phyloP scores from a whole-genome alignment of 1,140 invertebrate species.

The Dendrolimus kikuchii region DNA sequence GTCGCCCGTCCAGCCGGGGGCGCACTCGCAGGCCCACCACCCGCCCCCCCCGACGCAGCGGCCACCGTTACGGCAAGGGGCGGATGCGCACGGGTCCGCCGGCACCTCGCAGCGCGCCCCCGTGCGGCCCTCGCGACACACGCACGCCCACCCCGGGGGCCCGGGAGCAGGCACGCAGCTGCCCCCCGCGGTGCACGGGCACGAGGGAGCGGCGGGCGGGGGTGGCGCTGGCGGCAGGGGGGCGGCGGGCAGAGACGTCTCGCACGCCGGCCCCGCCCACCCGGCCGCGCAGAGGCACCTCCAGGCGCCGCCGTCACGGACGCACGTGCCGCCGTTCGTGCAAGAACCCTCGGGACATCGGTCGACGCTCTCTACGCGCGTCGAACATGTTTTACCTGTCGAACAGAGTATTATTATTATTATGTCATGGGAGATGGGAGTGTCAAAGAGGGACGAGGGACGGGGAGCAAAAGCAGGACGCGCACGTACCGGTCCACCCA shows the following conservation, averaged over 20 bases:
- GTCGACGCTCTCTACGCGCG: slow-evolving; percentile 73
- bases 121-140: slow-evolving; percentile 29
- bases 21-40: slow-evolving; percentile 85
- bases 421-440: not conserved
- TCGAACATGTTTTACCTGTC: slow-evolving; percentile 43
- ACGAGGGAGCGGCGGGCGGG: slow-evolving; percentile 78
- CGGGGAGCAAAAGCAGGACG: not conserved
- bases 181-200: slow-evolving; percentile 26
- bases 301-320: slow-evolving; percentile 76
- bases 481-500: slow-evolving; percentile 77
- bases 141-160: slow-evolving; percentile 33
- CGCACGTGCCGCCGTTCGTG: slow-evolving; percentile 91
- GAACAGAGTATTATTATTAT: slow-evolving; percentile 1
- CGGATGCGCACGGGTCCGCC: slow-evolving; percentile 33
- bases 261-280: slow-evolving; percentile 27
- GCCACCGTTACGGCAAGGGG: slow-evolving; percentile 82
- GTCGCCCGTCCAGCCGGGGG: slow-evolving; percentile 83
- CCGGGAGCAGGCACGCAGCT: slow-evolving; percentile 15
- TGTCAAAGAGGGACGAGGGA: not conserved
- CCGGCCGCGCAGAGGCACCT: slow-evolving; percentile 73
- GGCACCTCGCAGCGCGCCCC: slow-evolving; percentile 39
- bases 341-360: slow-evolving; percentile 89
- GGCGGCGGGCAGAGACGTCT: slow-evolving; percentile 5
- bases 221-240: slow-evolving; percentile 18
- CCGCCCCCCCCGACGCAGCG: slow-evolving; percentile 83